Evolutionary conservation across 2,113 vertebrate species (phyloP).

Genomic region (Speoplatyrhinus poulsoni): DNA sequence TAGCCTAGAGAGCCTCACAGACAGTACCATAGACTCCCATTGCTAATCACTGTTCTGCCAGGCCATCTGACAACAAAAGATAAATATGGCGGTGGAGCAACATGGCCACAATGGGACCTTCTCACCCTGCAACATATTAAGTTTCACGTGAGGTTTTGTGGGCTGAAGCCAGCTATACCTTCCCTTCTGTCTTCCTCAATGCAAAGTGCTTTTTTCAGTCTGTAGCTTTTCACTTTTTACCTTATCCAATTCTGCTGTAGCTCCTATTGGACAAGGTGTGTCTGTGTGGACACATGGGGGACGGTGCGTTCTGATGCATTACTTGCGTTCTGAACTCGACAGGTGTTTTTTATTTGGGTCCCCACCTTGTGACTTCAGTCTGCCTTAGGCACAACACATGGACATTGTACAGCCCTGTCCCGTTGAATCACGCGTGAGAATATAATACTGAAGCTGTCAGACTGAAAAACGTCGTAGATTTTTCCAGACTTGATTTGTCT

Average conservation of each 20-base stretch:
- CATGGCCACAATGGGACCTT: conserved; percentile 46
- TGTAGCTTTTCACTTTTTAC: background rate
- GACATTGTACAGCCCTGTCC: conserved; percentile 14
- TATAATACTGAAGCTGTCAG: conserved; percentile 1
- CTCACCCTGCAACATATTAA: conserved; percentile 73
- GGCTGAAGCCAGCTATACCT: conserved; percentile 32
- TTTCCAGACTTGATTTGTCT: conserved; percentile 46
- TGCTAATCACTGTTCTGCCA: conserved; percentile 52
- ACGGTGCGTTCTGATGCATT: too few species aligned
- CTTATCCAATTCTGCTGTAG: background rate
- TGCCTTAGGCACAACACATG: background rate
- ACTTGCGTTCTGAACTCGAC: too few species aligned
- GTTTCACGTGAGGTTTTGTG: conserved; percentile 26
- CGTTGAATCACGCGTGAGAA: conserved; percentile 29
- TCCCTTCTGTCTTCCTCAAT: conserved; percentile 23
- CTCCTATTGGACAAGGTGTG: too few species aligned
- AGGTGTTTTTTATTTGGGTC: too few species aligned
- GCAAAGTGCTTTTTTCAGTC: background rate
- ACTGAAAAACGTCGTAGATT: conserved; percentile 35
- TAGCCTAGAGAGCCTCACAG: conserved; percentile 69
- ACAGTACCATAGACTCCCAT: conserved; percentile 71
- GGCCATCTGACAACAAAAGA: conserved; percentile 77
- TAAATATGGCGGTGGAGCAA: conserved; percentile 33
- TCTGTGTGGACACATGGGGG: too few species aligned
- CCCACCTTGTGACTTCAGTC: too few species aligned